Evolutionary conservation across 2,797 vertebrate genomes (phyloP), one percentile per base, ranked within the genome.

Genomic region (Sebastes elongatus): DNA sequence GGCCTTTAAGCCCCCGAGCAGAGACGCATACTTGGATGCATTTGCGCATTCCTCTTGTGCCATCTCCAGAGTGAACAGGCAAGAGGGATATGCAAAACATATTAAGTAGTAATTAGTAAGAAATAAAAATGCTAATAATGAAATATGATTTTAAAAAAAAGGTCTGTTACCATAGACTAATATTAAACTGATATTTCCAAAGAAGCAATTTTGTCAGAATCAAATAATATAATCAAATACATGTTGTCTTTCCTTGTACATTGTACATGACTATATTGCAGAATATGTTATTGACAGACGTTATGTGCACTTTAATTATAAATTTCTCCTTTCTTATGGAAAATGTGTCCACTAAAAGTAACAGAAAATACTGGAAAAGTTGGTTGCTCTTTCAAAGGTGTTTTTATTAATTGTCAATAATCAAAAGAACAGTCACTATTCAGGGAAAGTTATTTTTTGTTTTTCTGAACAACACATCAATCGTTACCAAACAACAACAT

Each of bases 1-100:
- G 63, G 62, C 74, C 63, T 76, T 85, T 93, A 94, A 94, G 86
- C 92, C 66, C 32, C 32, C 71, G 49, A n/a, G 74, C 81, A 73
- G 74, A 87, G 82, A 83, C 84, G 55, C 75, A 81, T 59, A 74
- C 73, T 82, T 32, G 53, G 56, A 75, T 22, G 67, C 72, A 72
- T 68, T 76, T 82, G 66, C 30, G 70, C 61, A 27, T 77, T 82
- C 63, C 27, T 67, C 22, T 14, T 77, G 14, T 73, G 68, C 18
- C 52, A 71, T 5, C 18, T 76, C 9, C 56, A 38, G 14, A 25
- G 20, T 42, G 22, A 30, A 32, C 30, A 32, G 11, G 10, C 38
- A 61, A 1, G 32, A 28, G 65, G 25, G 59, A 62, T 8, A 60
- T 9, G 13, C 2, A 42, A 6, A 60, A 55, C 4, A 42, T 4